Conservation (phyloP, 1,140 invertebrate species). For the Drosophila mojavensis region DNA sequence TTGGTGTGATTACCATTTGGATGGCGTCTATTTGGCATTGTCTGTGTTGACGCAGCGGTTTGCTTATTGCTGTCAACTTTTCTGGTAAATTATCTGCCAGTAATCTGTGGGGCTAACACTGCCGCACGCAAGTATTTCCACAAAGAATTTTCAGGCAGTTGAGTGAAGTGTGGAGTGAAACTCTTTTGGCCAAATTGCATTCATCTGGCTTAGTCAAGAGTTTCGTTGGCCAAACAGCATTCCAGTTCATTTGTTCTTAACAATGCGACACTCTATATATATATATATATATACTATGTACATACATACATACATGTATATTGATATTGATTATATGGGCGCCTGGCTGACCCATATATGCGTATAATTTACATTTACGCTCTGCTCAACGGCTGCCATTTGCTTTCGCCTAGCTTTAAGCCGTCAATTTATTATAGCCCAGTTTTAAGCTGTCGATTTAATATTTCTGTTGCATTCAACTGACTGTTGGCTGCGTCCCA, state of each 20-base stretch:
- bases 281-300: not conserved
- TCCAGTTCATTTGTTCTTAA: not conserved
- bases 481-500: slow-evolving; percentile 2
- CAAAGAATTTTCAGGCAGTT: not conserved
- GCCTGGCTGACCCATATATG: slow-evolving; percentile 31
- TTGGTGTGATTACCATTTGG: slow-evolving; percentile 23
- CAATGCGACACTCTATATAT: not conserved
- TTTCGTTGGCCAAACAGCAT: not conserved
- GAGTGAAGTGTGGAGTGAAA: no score
- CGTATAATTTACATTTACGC: slow-evolving; percentile 19
- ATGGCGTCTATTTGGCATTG: slow-evolving; percentile 47
- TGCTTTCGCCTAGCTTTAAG: slow-evolving; percentile 23
- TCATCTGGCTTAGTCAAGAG: not conserved
- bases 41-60: slow-evolving; percentile 21
- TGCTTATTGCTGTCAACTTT: slow-evolving; percentile 13
- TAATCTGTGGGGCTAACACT: not conserved
- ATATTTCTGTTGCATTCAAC: slow-evolving; percentile 8
- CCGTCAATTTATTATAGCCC: slow-evolving; percentile 61
- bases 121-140: not conserved
- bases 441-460: slow-evolving; percentile 68
- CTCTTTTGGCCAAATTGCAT: not conserved
- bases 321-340: slow-evolving; percentile 20
- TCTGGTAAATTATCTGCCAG: slow-evolving; percentile 7
- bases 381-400: slow-evolving; percentile 15
- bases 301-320: not conserved